Evolutionary conservation across 2,888 invertebrate species (phyloP).

Genomic region (Choreutis nemorana): DNA sequence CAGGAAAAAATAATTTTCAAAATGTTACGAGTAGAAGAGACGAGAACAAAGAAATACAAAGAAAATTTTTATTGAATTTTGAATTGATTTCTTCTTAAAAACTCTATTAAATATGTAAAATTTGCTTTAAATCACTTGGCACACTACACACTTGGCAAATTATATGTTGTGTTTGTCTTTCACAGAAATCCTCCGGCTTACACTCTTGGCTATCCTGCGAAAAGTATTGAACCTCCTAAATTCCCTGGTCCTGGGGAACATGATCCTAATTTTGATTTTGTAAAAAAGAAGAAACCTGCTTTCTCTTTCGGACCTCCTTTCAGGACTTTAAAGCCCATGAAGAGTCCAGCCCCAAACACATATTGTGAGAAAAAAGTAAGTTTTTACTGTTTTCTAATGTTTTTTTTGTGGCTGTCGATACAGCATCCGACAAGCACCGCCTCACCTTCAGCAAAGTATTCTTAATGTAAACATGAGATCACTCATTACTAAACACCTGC

Average conservation of each 20-base stretch:
- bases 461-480: too few relatives aligned
- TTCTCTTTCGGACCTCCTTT: conserved; percentile 30
- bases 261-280: conserved; percentile 33
- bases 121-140: too few relatives aligned
- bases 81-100: too few relatives aligned
- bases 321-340: conserved; percentile 13
- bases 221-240: conserved; percentile 9
- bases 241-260: conserved; percentile 39
- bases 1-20: neutral
- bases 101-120: too few relatives aligned
- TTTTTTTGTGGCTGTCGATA: too few relatives aligned
- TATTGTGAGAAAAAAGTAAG: conserved; percentile 53
- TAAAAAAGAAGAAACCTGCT: conserved; percentile 28
- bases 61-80: too few relatives aligned
- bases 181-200: conserved; percentile 32
- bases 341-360: conserved; percentile 33
- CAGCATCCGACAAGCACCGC: too few relatives aligned
- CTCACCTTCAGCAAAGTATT: too few relatives aligned
- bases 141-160: too few relatives aligned
- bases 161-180: conserved; percentile 6
- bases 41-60: too few relatives aligned
- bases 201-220: conserved; percentile 19
- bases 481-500: too few relatives aligned
- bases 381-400: too few relatives aligned
- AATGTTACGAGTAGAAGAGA: neutral